phyloP scores from a whole-genome alignment of 2,113 vertebrate genomes.

The Tylochromis polylepis region DNA sequence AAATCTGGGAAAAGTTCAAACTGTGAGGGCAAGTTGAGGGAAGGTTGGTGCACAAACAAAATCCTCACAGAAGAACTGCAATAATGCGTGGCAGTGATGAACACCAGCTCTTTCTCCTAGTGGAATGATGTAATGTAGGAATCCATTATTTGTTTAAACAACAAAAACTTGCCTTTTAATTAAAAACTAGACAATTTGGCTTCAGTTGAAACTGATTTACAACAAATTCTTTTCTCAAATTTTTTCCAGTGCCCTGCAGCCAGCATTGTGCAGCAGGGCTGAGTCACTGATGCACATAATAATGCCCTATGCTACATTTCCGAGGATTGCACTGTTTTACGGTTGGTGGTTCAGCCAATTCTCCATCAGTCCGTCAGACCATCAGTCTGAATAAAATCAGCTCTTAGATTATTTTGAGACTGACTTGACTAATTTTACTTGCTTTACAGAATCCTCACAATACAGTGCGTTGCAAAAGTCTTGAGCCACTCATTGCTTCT shows the following conservation, averaged over 20 bases:
- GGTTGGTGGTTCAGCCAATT: neutral
- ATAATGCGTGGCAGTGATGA: neutral
- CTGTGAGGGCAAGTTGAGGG: neutral
- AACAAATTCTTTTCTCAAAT: neutral
- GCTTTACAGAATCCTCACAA: neutral
- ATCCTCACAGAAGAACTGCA: neutral
- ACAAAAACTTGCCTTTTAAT: neutral
- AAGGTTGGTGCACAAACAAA: neutral
- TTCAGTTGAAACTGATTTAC: neutral
- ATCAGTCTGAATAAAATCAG: neutral
- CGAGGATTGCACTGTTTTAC: neutral
- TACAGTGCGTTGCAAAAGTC: no score
- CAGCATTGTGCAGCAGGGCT: neutral
- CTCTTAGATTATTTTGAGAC: neutral
- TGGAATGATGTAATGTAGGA: neutral
- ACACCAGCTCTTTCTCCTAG: neutral
- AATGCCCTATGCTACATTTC: neutral
- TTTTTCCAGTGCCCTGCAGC: neutral
- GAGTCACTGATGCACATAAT: neutral
- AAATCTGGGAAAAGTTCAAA: neutral
- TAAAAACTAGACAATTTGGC: neutral
- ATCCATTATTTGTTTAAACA: neutral
- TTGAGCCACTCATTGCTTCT: neutral
- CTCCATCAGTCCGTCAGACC: neutral
- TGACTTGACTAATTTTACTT: neutral